These are phyloP conservation scores for Tetragonula clypearis DNA, from an alignment of 1,140 invertebrate genomes.

Conservation along the genomic window DNA sequence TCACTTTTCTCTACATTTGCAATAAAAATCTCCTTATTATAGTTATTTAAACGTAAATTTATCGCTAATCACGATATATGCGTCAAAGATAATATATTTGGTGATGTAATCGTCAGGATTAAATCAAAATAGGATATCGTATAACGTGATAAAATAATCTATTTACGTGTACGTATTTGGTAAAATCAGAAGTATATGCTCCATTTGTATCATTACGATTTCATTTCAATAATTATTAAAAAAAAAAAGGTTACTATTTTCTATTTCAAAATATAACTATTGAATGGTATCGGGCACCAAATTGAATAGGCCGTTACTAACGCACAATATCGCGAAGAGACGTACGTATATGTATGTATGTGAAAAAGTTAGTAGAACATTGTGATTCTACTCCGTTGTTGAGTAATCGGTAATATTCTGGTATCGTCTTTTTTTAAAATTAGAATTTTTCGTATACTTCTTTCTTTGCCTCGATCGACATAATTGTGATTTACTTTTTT, in stretches of 20 bases:
- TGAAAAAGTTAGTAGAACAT: conserved; percentile 25
- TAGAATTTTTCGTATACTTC: not conserved
- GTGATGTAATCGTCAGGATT: conserved; percentile 24
- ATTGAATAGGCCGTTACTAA: not conserved
- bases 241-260: not conserved
- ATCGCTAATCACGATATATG: too few relatives aligned
- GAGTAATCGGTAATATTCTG: not conserved
- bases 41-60: not conserved
- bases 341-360: not conserved
- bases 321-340: not conserved
- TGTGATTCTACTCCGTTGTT: not conserved
- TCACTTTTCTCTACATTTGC: not conserved
- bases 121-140: not conserved
- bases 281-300: not conserved
- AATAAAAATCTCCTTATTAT: not conserved
- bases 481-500: not conserved
- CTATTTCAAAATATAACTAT: not conserved
- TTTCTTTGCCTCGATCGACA: not conserved
- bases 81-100: not conserved
- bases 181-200: not conserved
- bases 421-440: not conserved
- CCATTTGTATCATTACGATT: not conserved
- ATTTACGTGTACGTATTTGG: too few relatives aligned
- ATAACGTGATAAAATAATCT: not conserved
- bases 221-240: not conserved